Conservation (phyloP, 1,140 invertebrate genomes). For the Dendroctonus valens region DNA sequence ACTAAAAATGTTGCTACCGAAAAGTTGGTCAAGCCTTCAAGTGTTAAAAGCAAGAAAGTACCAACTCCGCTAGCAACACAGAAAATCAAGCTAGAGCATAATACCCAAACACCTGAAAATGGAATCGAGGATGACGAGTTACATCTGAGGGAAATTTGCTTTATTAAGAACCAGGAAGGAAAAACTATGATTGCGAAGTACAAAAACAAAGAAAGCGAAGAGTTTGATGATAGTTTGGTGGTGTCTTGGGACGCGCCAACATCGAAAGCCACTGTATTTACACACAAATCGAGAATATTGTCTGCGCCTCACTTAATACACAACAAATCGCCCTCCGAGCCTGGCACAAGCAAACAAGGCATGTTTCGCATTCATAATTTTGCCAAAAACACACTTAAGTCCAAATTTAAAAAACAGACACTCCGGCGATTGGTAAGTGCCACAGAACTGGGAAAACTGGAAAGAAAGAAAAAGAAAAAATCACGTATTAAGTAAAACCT, state of each 20-base stretch:
- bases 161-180: constrained; percentile 42
- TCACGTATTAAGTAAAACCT: constrained; percentile 33
- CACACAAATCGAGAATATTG: constrained; percentile 35
- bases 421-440: constrained; percentile 38
- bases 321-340: constrained; percentile 33
- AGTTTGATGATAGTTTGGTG: constrained; percentile 41
- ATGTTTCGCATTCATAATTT: constrained; percentile 44
- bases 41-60: constrained; percentile 20
- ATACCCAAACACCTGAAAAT: background rate
- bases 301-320: constrained; percentile 14
- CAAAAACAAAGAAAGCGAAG: constrained; percentile 35
- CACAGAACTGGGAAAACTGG: constrained; percentile 39
- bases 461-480: constrained; percentile 45
- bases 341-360: constrained; percentile 37
- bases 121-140: constrained; percentile 27
- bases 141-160: constrained; percentile 44
- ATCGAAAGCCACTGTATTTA: constrained; percentile 40
- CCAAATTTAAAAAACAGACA: constrained; percentile 40
- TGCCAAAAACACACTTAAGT: constrained; percentile 35
- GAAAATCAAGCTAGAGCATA: constrained; percentile 22
- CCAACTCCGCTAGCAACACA: constrained; percentile 19
- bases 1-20: constrained; percentile 36
- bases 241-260: constrained; percentile 42
- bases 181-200: constrained; percentile 46
- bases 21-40: constrained; percentile 22